A percentile compares a stretch with the other conserved stretches of the same genome.
phyloP scores from a whole-genome alignment of 2,888 invertebrate genomes.

The Panopea generosa region DNA sequence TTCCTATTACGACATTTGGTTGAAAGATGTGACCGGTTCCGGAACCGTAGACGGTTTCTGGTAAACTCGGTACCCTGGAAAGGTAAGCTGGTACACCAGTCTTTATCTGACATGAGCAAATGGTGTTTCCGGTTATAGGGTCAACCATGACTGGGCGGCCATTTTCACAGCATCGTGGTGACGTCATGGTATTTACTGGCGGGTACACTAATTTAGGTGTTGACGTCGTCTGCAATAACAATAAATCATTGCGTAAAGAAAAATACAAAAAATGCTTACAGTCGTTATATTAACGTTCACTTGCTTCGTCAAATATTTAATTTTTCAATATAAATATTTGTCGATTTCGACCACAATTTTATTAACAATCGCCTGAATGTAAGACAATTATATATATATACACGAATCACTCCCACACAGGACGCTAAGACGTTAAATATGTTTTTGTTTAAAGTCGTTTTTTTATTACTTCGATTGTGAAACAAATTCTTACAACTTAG shows the following conservation, averaged over 20 bases:
- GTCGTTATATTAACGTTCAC: too few species aligned
- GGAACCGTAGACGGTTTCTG: slow-evolving; percentile 46
- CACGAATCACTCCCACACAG: too few species aligned
- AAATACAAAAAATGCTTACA: too few species aligned
- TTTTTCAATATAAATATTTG: too few species aligned
- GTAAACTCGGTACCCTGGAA: slow-evolving; percentile 47
- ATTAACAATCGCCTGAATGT: too few species aligned
- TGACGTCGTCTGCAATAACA: slow-evolving; percentile 9
- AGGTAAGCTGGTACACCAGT: slow-evolving; percentile 60
- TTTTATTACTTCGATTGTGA: too few species aligned
- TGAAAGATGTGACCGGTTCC: slow-evolving; percentile 20
- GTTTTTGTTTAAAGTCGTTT: too few species aligned
- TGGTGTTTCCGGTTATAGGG: slow-evolving; percentile 59
- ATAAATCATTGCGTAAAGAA: neutral
- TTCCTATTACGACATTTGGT: slow-evolving; percentile 47
- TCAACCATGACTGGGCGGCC: slow-evolving; percentile 62
- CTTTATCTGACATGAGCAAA: slow-evolving; percentile 68
- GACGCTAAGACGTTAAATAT: too few species aligned
- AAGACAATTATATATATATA: too few species aligned
- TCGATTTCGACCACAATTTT: too few species aligned
- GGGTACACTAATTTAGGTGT: slow-evolving; percentile 12
- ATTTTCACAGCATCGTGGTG: slow-evolving; percentile 28
- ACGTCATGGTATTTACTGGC: slow-evolving; percentile 5
- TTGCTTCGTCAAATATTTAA: too few species aligned
- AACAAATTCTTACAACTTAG: too few species aligned